These are phyloP conservation scores for Odocoileus hemionus DNA, from an alignment of 2,113 vertebrate species.

Conservation along the genomic window DNA sequence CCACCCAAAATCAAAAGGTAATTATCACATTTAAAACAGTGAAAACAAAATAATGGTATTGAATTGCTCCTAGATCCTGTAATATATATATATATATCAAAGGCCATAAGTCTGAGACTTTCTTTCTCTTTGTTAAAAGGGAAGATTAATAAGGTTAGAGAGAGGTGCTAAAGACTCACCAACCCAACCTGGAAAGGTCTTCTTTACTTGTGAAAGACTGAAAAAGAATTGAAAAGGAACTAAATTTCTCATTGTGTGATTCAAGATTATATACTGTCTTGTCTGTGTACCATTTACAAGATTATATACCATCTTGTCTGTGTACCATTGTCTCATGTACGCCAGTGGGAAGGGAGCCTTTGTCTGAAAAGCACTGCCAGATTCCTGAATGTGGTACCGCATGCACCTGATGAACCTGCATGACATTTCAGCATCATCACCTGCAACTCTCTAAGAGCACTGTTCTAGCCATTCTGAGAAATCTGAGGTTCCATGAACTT, in stretches of 20 bases:
- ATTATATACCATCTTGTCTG: background rate
- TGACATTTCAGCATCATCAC: background rate
- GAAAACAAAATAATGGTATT: background rate
- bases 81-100: background rate
- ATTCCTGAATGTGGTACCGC: background rate
- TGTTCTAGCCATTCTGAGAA: background rate
- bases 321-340: background rate
- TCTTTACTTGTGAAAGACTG: background rate
- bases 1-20: background rate
- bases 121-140: background rate
- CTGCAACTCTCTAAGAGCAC: background rate
- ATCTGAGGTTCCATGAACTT: background rate
- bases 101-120: background rate
- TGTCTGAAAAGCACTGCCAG: background rate
- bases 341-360: background rate
- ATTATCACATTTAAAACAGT: background rate
- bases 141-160: background rate
- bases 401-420: background rate
- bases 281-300: background rate
- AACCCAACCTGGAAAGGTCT: background rate
- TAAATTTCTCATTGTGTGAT: background rate
- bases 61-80: background rate
- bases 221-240: background rate
- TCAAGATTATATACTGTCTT: background rate
- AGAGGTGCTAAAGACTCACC: background rate